Evolutionary conservation across 2,797 vertebrate species (phyloP).

Genomic region (Poecilia picta): DNA sequence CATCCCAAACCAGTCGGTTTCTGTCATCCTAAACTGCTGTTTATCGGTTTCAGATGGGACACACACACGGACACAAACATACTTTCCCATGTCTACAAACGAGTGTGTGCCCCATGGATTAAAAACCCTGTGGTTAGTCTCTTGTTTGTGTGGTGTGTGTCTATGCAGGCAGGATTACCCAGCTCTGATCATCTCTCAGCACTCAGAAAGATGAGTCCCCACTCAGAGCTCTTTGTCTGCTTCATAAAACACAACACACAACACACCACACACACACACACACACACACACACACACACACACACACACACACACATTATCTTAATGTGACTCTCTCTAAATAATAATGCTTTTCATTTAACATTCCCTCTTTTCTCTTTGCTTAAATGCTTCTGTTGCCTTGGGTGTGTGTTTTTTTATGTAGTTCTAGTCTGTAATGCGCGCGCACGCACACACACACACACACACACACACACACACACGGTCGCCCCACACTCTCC

Average conservation of each 20-base stretch:
- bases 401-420: neutral
- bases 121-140: slow-evolving; percentile 38
- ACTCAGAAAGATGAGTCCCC: slow-evolving; percentile 65
- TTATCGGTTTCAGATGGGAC: slow-evolving; percentile 24
- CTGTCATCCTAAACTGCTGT: slow-evolving; percentile 15
- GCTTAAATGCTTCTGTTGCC: slow-evolving; percentile 6
- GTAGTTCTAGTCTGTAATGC: slow-evolving; percentile 7
- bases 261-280: no score
- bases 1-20: neutral
- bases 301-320: slow-evolving; percentile 2
- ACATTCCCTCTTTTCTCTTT: slow-evolving; percentile 1
- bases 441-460: neutral
- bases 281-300: slow-evolving; percentile 4
- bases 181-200: slow-evolving; percentile 61
- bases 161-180: slow-evolving; percentile 68
- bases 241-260: slow-evolving; percentile 11
- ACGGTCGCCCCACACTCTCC: neutral
- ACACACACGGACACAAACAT: slow-evolving; percentile 1
- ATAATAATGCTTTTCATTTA: slow-evolving; percentile 15
- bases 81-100: slow-evolving; percentile 16
- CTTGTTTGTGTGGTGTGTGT: slow-evolving; percentile 19
- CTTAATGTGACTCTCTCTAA: slow-evolving; percentile 6
- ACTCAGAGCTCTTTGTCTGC: slow-evolving; percentile 33
- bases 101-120: slow-evolving; percentile 46
- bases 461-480: neutral